Evolutionary conservation across 2,113 vertebrate genomes (phyloP).

Genomic region (Ahaetulla prasina): DNA sequence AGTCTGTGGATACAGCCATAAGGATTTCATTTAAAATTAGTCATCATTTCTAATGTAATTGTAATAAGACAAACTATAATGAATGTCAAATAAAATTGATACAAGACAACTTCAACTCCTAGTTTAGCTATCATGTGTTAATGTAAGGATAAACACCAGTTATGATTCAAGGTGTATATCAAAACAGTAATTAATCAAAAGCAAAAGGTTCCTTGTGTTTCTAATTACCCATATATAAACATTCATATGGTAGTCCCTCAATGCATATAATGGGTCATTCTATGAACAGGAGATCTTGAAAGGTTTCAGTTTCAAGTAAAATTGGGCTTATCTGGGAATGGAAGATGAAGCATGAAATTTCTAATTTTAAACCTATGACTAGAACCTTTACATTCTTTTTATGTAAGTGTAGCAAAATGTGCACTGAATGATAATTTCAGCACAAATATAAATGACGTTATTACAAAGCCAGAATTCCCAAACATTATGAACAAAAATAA

Average conservation of each 20-base stretch:
- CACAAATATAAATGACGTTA: not conserved
- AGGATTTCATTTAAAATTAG: not conserved
- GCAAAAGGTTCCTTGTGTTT: not conserved
- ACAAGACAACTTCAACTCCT: not conserved
- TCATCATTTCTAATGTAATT: not conserved
- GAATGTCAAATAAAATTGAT: not conserved
- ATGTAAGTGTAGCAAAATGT: not conserved
- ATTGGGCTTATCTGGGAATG: not conserved
- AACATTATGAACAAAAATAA: not conserved
- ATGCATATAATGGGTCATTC: not conserved
- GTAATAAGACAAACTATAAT: not conserved
- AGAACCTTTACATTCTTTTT: not conserved
- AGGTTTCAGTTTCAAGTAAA: not conserved
- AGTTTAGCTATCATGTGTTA: not conserved
- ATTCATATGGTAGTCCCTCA: not conserved
- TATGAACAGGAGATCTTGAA: not conserved
- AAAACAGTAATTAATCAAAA: not conserved
- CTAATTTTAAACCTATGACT: not conserved
- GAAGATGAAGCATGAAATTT: not conserved
- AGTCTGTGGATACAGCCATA: not conserved
- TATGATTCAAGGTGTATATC: not conserved
- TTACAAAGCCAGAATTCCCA: not conserved
- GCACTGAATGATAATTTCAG: not conserved
- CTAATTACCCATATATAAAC: not conserved
- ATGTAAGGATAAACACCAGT: not conserved